A percentile compares a stretch with the other conserved stretches of the same genome.
Conservation (phyloP, 1,140 invertebrate species). For the Anastrepha ludens region DNA sequence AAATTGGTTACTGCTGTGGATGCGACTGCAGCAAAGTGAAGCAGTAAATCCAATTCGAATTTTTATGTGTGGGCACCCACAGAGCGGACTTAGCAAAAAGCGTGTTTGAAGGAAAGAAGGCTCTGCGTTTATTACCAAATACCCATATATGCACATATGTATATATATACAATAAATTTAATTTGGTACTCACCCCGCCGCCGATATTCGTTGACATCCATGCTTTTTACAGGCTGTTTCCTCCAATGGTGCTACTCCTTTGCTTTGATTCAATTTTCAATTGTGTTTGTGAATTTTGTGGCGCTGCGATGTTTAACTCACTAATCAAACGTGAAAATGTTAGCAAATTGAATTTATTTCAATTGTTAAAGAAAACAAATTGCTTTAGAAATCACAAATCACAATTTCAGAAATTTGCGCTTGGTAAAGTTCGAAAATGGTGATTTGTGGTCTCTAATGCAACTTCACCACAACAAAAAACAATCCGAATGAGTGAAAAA, state of each 20-base stretch:
- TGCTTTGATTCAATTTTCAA: neutral
- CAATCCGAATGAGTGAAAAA: conserved; percentile 30
- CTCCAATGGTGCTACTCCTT: neutral
- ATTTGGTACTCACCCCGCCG: conserved; percentile 68
- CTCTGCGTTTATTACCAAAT: neutral
- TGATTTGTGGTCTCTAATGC: conserved; percentile 46
- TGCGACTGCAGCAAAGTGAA: neutral
- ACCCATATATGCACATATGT: neutral
- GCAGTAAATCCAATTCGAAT: conserved; percentile 7
- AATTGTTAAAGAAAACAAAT: neutral
- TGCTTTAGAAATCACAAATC: conserved; percentile 26
- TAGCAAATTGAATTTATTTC: neutral
- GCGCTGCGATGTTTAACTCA: neutral
- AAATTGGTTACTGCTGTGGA: neutral
- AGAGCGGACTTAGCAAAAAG: conserved; percentile 4
- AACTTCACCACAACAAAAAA: neutral
- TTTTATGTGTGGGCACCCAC: conserved; percentile 34
- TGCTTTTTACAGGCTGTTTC: conserved; percentile 55
- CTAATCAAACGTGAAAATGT: neutral
- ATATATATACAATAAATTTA: conserved; percentile 55
- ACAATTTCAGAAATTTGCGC: conserved; percentile 3
- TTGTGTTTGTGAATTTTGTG: neutral
- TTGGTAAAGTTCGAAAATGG: neutral
- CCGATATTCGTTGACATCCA: conserved; percentile 71
- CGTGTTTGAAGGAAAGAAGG: neutral